A percentile compares a stretch with the other conserved stretches of the same genome.
phyloP scores from a whole-genome alignment of 2,113 vertebrate genomes.

The Pseudopipra pipra region DNA sequence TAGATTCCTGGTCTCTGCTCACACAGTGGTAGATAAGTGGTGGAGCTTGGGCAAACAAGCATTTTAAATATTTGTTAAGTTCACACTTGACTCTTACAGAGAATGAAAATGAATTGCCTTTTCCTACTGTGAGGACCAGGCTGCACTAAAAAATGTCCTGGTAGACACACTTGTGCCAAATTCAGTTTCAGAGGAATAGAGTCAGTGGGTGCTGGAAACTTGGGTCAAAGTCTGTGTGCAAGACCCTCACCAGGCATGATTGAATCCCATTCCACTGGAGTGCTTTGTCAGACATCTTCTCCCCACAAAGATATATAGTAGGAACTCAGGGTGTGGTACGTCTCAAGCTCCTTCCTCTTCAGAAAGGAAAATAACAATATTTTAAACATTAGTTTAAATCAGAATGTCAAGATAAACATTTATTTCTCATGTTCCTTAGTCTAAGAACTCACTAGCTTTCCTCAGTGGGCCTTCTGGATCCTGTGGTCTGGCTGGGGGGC shows the following conservation, averaged over 20 bases:
- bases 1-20: not conserved
- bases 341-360: not conserved
- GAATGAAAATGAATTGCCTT: not conserved
- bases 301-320: not conserved
- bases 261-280: not conserved
- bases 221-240: not conserved
- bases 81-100: not conserved
- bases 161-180: not conserved
- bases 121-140: not conserved
- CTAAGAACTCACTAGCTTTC: not conserved
- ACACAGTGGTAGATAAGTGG: not conserved
- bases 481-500: not conserved
- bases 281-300: not conserved
- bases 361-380: not conserved
- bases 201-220: not conserved
- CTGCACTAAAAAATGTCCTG: not conserved
- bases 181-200: not conserved
- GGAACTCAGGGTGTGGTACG: not conserved
- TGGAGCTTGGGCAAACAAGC: not conserved
- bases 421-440: not conserved
- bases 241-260: not conserved
- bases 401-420: not conserved
- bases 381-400: not conserved
- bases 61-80: not conserved
- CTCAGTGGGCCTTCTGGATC: not conserved